Base-by-base conservation (phyloP, 2,113 vertebrate genomes). In the Thymallus thymallus region DNA sequence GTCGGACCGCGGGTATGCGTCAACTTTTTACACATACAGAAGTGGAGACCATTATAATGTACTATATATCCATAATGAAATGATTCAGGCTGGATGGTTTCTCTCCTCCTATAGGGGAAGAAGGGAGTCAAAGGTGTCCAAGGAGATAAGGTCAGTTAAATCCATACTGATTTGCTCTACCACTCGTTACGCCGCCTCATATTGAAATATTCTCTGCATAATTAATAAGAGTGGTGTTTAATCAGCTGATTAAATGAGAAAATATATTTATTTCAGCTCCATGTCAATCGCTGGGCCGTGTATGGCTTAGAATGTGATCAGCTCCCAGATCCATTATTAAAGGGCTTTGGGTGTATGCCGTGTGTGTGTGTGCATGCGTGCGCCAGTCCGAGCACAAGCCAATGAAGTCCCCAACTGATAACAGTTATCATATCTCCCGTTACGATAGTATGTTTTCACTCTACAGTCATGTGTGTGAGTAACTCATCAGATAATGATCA, bases 71-170 rank as follows among this genome's bases (percentile, higher is more conserved):
- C n/a, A 1, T 66, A 55, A 74, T 78, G 64, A 81, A 78, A 79
- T 55, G 5, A 82, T 76, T 76, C 23, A 77, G 14, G 10, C 22
- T 82, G 18, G 55, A 83, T 76, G 75, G 26, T 18, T 72, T 76
- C 61, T 79, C 84, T 84, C 71, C 77, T 48, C 81, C 67, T 86
- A 71, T 82, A 95, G 95, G 95, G 94, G 12, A 94, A 95, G 88
- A 93, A 91, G 76, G 95, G 95, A 75, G 69, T 91, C 70, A 93
- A 91, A 86, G 95, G 94, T 29, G 88, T 93, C 9, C 88, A 86
- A 81, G 94, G 94, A 1, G 90, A 92, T 80, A 95, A 94, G 93
- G 94, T 95, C 81, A 91, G 85, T 75, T 71, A 69, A 74, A 72
- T 74, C 63, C 41, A 61, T 22, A 61, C 35, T n/a, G n/a, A n/a